A percentile compares a stretch with the other conserved stretches of the same genome.
phyloP scores from a whole-genome alignment of 2,888 invertebrate genomes.

The Holacanthella duospinosa region DNA sequence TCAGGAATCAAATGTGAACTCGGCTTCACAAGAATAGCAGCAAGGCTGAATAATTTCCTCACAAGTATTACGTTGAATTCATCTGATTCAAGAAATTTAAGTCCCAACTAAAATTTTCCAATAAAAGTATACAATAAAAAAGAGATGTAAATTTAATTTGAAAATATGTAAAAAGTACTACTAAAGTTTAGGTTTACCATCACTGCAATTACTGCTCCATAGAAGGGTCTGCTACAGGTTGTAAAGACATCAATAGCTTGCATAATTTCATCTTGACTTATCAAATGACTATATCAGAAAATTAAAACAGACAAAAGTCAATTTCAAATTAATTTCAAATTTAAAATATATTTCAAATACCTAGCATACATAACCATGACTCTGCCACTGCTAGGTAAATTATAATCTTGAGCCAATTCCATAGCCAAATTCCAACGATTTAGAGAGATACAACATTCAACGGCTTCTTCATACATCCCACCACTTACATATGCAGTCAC shows the following conservation, averaged over 20 bases:
- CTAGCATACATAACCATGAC: slow-evolving; percentile 34
- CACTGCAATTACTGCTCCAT: slow-evolving; percentile 63
- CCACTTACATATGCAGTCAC: not conserved
- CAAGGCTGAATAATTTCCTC: slow-evolving; percentile 83
- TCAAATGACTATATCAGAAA: slow-evolving; percentile 52
- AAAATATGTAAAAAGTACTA: too few species aligned
- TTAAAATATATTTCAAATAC: slow-evolving; percentile 16
- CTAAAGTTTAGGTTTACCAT: slow-evolving; percentile 43
- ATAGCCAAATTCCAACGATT: slow-evolving; percentile 83
- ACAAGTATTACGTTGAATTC: slow-evolving; percentile 62
- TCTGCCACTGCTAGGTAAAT: slow-evolving; percentile 27
- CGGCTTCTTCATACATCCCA: slow-evolving; percentile 58
- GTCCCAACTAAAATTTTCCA: slow-evolving; percentile 59
- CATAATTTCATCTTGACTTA: slow-evolving; percentile 62
- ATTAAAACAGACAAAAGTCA: not conserved
- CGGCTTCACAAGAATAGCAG: slow-evolving; percentile 56
- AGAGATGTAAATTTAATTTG: not conserved
- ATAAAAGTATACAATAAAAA: slow-evolving; percentile 5
- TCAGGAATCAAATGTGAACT: not conserved
- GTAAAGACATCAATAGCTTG: slow-evolving; percentile 74
- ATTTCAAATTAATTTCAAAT: not conserved
- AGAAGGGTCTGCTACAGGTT: slow-evolving; percentile 67
- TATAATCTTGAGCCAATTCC: slow-evolving; percentile 65
- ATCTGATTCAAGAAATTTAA: slow-evolving; percentile 55
- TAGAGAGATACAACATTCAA: slow-evolving; percentile 69